Base-by-base conservation (phyloP, 2,797 vertebrate species). In the Emys orbicularis region DNA sequence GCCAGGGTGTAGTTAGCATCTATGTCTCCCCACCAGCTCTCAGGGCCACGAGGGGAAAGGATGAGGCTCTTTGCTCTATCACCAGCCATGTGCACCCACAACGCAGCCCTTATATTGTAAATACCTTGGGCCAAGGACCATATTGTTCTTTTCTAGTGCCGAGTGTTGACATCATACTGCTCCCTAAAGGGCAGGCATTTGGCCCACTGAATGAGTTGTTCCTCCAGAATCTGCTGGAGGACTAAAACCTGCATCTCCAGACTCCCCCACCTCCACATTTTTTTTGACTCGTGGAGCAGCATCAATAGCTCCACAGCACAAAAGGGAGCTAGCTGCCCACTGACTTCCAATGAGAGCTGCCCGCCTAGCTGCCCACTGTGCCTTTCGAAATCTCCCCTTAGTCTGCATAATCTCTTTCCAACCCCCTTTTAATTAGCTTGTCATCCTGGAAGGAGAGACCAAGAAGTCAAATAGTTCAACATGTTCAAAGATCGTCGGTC, bases 401-500 rank as follows among this genome's bases (percentile, higher is more conserved):
- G 89, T 91, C 93, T 91, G 18, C 37, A 18, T 96, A 94, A 97
- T 97, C 95, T 95, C 86, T 90, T 88, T 47, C 47, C 96, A 96
- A 96, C 90, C 89, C 93, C 89, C 76, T 97, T 97, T 97, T 97
- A 95, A 97, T 97, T 96, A 97, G 89, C 81, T 93, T 7, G 50
- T 96, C 88, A 96, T 96, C 84, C 94, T 92, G 93, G 94, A 92
- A 86, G 94, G 82, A 47, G 87, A 91, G 52, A 91, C 92, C 91
- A 90, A 90, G 88, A 93, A 96, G 59, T 90, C 86, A 72, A 72
- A 37, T 41, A 72, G 68, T 41, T 72, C 68, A 41, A 41, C n/a
- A 72, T 68, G 84, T 94, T 97, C 88, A 81, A 83, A 95, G 96
- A 92, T 96, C 84, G 93, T 86, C 95, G 90, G 90, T 95, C 83